These are phyloP conservation scores for Xenops minutus DNA, from an alignment of 2,797 vertebrate genomes.

Conservation along the genomic window DNA sequence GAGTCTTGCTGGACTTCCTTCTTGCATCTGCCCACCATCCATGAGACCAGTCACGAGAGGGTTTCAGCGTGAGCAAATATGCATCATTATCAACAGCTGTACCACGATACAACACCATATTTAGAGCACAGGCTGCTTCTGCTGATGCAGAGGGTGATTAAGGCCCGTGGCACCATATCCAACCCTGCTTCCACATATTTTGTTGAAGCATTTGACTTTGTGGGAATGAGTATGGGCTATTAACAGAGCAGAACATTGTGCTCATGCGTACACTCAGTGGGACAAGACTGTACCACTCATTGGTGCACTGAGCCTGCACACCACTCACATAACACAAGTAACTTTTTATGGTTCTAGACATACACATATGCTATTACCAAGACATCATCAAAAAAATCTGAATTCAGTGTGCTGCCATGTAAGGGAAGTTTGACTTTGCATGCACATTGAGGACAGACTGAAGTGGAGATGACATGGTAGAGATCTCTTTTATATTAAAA, in stretches of 20 bases:
- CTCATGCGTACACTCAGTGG: fast-evolving
- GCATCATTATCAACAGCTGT: neutral
- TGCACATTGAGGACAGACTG: neutral
- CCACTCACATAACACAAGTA: neutral
- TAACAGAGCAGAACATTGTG: neutral
- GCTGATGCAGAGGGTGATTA: neutral
- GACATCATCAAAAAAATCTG: neutral
- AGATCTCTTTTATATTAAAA: neutral
- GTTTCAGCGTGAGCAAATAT: fast-evolving
- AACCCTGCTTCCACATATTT: fast-evolving
- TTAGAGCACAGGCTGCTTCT: neutral
- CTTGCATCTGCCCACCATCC: fast-evolving
- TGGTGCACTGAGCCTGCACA: neutral
- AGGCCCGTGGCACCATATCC: neutral
- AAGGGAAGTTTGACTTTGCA: neutral
- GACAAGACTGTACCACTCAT: neutral
- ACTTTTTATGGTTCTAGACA: neutral
- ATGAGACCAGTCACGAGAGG: fast-evolving
- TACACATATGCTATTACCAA: neutral
- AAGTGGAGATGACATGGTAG: neutral
- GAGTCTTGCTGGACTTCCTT: fast-evolving
- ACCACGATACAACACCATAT: fast-evolving
- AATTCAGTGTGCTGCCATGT: neutral
- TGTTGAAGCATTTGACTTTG: neutral
- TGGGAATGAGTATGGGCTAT: neutral